Evolutionary conservation across 2,113 vertebrate genomes (phyloP).

Genomic region (Oophaga pumilio): DNA sequence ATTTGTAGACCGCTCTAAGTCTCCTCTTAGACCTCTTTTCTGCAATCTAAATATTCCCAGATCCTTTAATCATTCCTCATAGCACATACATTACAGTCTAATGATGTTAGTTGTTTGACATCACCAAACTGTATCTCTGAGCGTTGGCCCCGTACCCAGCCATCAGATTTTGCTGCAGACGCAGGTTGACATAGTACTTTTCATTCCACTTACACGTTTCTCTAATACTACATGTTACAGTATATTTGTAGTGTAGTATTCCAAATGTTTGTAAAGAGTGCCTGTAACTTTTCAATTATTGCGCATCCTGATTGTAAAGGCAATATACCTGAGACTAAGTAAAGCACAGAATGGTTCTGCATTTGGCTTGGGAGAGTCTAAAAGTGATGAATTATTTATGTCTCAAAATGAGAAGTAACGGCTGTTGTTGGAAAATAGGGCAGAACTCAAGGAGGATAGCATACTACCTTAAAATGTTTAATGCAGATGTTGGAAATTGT

Average conservation of each 20-base stretch:
- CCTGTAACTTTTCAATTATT: not conserved
- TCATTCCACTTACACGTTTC: no score
- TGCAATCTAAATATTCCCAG: no score
- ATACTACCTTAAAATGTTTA: slow-evolving; percentile 49
- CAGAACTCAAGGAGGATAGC: slow-evolving; percentile 37
- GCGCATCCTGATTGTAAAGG: not conserved
- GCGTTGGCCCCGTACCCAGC: no score
- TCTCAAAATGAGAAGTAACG: slow-evolving; percentile 35
- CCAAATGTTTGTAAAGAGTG: not conserved
- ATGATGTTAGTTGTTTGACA: no score
- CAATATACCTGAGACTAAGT: not conserved
- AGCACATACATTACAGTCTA: no score
- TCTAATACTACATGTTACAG: no score
- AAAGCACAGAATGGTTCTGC: slow-evolving; percentile 14
- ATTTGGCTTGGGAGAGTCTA: slow-evolving; percentile 27
- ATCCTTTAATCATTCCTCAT: no score
- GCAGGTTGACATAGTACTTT: no score
- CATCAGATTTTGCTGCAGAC: no score
- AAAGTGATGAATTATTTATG: slow-evolving; percentile 42
- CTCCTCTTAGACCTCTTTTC: no score
- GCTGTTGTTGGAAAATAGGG: slow-evolving; percentile 36
- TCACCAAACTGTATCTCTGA: no score
- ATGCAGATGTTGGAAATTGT: slow-evolving; percentile 54
- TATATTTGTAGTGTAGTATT: not conserved
- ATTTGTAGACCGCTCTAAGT: no score